Evolutionary conservation across 2,888 invertebrate species (phyloP).

Genomic region (Folsomia manolachei): DNA sequence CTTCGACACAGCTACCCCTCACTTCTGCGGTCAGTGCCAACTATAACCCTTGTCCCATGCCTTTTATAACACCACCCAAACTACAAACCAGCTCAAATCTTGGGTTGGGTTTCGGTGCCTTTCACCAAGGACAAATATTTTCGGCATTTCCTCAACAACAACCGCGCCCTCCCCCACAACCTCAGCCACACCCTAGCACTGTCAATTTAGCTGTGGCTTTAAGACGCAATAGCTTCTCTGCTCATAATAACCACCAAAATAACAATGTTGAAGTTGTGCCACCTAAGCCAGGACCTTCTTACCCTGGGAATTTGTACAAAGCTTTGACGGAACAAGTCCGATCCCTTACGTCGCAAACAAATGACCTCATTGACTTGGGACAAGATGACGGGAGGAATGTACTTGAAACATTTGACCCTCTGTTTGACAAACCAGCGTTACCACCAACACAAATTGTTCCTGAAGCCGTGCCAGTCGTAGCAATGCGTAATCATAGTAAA

Average conservation of each 20-base stretch:
- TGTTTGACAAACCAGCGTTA: slow-evolving; percentile 58
- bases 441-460: slow-evolving; percentile 51
- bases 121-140: too few species aligned
- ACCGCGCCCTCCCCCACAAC: neutral
- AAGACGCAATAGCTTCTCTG: neutral
- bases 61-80: neutral
- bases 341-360: slow-evolving; percentile 11
- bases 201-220: too few species aligned
- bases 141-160: neutral
- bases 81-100: too few species aligned
- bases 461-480: neutral
- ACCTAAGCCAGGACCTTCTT: too few species aligned
- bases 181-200: too few species aligned
- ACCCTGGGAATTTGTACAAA: slow-evolving; percentile 19
- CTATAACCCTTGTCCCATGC: neutral
- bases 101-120: too few species aligned
- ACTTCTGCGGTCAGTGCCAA: neutral
- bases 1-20: neutral
- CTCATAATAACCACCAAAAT: too few species aligned
- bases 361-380: slow-evolving; percentile 53
- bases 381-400: slow-evolving; percentile 65
- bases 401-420: slow-evolving; percentile 83
- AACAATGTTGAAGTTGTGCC: too few species aligned
- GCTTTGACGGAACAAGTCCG: slow-evolving; percentile 24
- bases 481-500: too few species aligned